Conservation (phyloP, 2,888 invertebrate genomes). For the Pterostichus niger region DNA sequence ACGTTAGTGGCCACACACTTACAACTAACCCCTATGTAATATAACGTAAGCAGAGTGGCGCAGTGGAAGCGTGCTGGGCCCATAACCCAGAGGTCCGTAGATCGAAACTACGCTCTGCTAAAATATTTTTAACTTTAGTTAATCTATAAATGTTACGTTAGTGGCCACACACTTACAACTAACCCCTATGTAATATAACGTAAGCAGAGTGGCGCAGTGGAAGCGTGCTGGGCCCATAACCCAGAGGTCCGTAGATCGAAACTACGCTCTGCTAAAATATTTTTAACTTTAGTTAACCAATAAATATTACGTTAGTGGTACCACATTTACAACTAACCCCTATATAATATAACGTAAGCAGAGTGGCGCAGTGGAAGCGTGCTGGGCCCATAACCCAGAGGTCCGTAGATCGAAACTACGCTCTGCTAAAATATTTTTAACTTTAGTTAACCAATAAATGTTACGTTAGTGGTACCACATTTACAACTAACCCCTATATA, state of each 20-base stretch:
- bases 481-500: not conserved
- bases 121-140: not conserved
- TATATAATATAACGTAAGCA: not conserved
- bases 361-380: slow-evolving; percentile 60
- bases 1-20: no score
- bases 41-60: slow-evolving; percentile 84
- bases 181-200: no score
- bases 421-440: slow-evolving; percentile 31
- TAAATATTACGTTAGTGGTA: no score
- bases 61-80: slow-evolving; percentile 89
- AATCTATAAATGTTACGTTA: no score
- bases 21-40: no score
- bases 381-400: slow-evolving; percentile 54
- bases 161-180: no score
- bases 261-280: slow-evolving; percentile 62
- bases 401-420: slow-evolving; percentile 43
- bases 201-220: slow-evolving; percentile 90
- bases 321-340: not conserved
- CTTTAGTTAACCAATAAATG: no score
- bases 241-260: slow-evolving; percentile 66
- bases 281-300: no score
- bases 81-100: slow-evolving; percentile 66
- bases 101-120: slow-evolving; percentile 66
- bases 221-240: slow-evolving; percentile 84
- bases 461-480: no score